Percentiles rank a stretch among this genome's conserved stretches.
These are phyloP conservation scores for Pseudorectes ferrugineus DNA, from an alignment of 2,113 vertebrate species.

Conservation along the genomic window DNA sequence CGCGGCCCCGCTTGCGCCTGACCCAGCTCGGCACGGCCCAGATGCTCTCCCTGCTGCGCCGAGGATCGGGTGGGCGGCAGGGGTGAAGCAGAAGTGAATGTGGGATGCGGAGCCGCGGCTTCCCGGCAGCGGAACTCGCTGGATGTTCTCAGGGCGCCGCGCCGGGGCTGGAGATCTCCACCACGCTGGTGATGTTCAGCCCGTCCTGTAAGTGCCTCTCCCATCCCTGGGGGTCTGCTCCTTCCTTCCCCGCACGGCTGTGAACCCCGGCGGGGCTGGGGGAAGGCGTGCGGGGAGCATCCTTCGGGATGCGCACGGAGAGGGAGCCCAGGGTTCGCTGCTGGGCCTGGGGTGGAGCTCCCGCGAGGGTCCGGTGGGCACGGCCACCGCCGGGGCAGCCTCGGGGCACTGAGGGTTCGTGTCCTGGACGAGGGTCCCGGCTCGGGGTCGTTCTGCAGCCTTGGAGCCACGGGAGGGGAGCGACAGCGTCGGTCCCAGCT, in stretches of 20 bases:
- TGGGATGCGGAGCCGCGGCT: conserved; percentile 19
- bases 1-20: fast-evolving
- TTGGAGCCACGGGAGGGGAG: fast-evolving
- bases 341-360: neutral
- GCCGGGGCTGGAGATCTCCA: neutral
- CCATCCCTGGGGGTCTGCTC: fast-evolving
- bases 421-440: fast-evolving
- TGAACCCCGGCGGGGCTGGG: neutral
- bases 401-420: neutral
- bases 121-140: neutral
- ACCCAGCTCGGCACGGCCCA: neutral
- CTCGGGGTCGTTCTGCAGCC: neutral
- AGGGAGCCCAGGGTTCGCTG: fast-evolving
- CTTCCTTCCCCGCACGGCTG: neutral
- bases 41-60: neutral
- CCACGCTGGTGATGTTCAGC: neutral
- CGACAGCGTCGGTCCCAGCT: fast-evolving
- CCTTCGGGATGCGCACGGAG: fast-evolving
- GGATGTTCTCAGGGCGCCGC: neutral
- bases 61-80: neutral
- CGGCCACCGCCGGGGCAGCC: fast-evolving
- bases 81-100: neutral
- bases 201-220: conserved; percentile 7
- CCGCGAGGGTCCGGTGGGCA: fast-evolving
- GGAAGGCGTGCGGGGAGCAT: fast-evolving